A percentile compares a stretch with the other conserved stretches of the same genome.
These are phyloP conservation scores for Heliocidaris erythrogramma DNA, from an alignment of 35 echinoderm and acorn worm genomes.

Conservation along the genomic window DNA sequence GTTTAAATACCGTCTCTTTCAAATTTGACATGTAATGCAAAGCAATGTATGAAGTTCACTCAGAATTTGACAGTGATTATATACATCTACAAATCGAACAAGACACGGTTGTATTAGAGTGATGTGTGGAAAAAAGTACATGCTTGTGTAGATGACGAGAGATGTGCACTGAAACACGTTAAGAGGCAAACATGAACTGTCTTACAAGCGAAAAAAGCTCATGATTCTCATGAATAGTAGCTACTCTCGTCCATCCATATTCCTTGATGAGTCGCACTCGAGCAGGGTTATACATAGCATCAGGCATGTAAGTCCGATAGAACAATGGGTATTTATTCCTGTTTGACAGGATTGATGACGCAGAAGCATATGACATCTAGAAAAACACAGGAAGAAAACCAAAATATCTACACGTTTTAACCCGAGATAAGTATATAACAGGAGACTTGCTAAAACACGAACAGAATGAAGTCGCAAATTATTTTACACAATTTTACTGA, in stretches of 20 bases:
- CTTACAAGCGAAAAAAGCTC: constrained; percentile 85
- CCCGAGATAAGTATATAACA: neutral
- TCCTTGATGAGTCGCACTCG: constrained; percentile 64
- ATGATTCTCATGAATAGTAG: constrained; percentile 80
- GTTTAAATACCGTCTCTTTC: neutral
- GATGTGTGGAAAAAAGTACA: neutral
- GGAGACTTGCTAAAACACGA: neutral
- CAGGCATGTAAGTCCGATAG: constrained; percentile 79
- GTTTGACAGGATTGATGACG: constrained; percentile 81
- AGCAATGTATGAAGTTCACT: neutral
- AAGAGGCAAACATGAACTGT: neutral
- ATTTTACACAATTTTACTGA: neutral
- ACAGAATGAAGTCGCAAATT: neutral
- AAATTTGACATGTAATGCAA: neutral
- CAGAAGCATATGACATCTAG: constrained; percentile 79
- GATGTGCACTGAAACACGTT: neutral
- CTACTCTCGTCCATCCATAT: constrained; percentile 75
- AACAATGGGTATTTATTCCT: constrained; percentile 74
- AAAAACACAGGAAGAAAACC: neutral
- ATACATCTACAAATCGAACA: neutral
- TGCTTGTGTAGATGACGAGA: neutral
- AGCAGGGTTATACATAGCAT: constrained; percentile 62
- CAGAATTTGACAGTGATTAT: neutral
- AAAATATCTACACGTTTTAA: neutral
- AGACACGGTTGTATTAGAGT: neutral